Evolutionary conservation across 2,888 invertebrate species (phyloP).

Genomic region (Salpingus planirostris): DNA sequence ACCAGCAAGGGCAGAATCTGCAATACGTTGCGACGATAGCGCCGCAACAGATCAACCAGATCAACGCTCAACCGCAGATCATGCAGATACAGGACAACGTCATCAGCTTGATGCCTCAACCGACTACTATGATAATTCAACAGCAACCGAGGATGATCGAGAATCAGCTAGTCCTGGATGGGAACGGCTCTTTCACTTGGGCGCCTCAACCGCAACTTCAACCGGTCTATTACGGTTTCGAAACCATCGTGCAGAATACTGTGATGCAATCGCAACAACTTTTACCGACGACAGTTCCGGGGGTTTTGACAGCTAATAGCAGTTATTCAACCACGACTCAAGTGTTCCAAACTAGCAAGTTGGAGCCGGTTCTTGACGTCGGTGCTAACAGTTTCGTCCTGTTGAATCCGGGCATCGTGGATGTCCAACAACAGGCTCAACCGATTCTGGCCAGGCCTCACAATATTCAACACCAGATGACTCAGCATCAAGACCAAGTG

Average conservation of each 20-base stretch:
- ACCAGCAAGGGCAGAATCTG: conserved; percentile 59
- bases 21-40: conserved; percentile 68
- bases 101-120: conserved; percentile 36
- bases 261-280: conserved; percentile 86
- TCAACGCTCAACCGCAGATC: conserved; percentile 31
- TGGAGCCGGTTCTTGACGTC: conserved; percentile 71
- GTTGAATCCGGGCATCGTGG: conserved; percentile 53
- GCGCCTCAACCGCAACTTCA: conserved; percentile 44
- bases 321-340: conserved; percentile 79
- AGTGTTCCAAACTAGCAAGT: conserved; percentile 77
- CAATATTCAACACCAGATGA: conserved; percentile 15
- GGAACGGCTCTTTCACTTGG: conserved; percentile 38
- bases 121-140: conserved; percentile 35
- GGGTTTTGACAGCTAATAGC: conserved; percentile 70
- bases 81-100: conserved; percentile 43
- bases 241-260: conserved; percentile 80
- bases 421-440: conserved; percentile 35
- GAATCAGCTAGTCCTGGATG: conserved; percentile 37
- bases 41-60: conserved; percentile 48
- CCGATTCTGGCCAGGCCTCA: conserved; percentile 23
- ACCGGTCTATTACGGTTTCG: conserved; percentile 73
- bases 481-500: not conserved
- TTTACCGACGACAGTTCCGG: conserved; percentile 71
- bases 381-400: conserved; percentile 60
- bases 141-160: conserved; percentile 36